Evolutionary conservation across 1,140 invertebrate species (phyloP).

Genomic region (Drosophila rhopaloa): DNA sequence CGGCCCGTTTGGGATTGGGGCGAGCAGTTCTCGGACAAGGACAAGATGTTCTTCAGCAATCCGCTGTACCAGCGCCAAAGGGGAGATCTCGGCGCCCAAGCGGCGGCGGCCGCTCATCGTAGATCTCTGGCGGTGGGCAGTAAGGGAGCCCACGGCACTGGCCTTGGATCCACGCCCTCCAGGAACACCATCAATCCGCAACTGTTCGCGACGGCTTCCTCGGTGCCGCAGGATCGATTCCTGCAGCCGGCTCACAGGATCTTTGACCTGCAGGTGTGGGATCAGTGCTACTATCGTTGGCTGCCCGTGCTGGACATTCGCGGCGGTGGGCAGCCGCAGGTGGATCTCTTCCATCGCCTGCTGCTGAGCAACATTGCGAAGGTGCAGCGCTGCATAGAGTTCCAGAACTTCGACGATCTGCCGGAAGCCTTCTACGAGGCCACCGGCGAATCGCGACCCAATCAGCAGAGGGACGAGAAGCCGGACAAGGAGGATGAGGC

Average conservation of each 20-base stretch:
- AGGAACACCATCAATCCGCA: slow-evolving; percentile 77
- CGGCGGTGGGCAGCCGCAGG: slow-evolving; percentile 89
- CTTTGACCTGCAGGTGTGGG: slow-evolving; percentile 91
- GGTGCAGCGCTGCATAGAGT: slow-evolving; percentile 83
- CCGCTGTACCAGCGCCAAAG: slow-evolving; percentile 88
- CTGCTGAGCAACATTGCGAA: slow-evolving; percentile 87
- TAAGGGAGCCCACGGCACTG: background rate
- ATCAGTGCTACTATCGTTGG: slow-evolving; percentile 95
- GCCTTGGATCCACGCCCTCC: slow-evolving; percentile 26
- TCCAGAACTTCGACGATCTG: slow-evolving; percentile 74
- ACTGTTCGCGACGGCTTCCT: slow-evolving; percentile 74
- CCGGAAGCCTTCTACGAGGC: slow-evolving; percentile 73
- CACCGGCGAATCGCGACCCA: slow-evolving; percentile 42
- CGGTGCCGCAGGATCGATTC: slow-evolving; percentile 72
- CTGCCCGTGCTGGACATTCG: slow-evolving; percentile 92
- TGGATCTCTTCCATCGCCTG: slow-evolving; percentile 87
- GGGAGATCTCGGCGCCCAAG: slow-evolving; percentile 32
- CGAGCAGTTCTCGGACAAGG: slow-evolving; percentile 91
- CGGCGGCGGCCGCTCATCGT: slow-evolving; percentile 47
- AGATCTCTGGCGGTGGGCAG: slow-evolving; percentile 54
- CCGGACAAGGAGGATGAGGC: slow-evolving; percentile 1
- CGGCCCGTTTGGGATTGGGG: slow-evolving; percentile 94
- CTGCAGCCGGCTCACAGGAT: slow-evolving; percentile 86
- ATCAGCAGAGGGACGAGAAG: slow-evolving; percentile 5
- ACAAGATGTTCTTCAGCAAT: slow-evolving; percentile 91